Base-by-base conservation (phyloP, 2,888 invertebrate genomes). In the Nomada flava region DNA sequence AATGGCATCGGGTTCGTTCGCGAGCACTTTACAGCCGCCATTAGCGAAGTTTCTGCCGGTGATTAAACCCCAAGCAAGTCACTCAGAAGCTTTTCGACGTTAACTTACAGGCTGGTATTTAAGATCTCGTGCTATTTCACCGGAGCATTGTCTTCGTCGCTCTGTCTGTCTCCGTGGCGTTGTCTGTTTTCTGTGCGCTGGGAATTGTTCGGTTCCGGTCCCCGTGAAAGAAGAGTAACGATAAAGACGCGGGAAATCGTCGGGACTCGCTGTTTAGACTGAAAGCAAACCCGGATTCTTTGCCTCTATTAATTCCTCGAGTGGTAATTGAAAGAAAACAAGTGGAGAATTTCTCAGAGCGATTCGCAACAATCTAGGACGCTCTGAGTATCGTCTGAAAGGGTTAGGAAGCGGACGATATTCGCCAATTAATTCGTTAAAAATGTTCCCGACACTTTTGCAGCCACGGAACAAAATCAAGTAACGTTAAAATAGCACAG, bases 11-110 rank as follows among this genome's bases (percentile, higher is more conserved):
- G 89, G 88, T 88, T 90, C 89, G 87, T 90, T 90, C 88, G 86
- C 89, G 89, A 90, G 90, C 89, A 91, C 91, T 90, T 90, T 89
- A 85, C 89, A 89, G 90, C 89, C 86, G 82, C 89, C 88, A 91
- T 91, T 91, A 91, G 88, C 89, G 81, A 91, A 91, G 89, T 91
- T 91, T 88, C 86, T 80, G 85, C 86, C 85, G 86, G 87, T 90
- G 91, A 91, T 91, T 91, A 91, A 91, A 90, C 92, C 90, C 86
- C 86, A 86, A 90, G 89, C 90, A 88, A 91, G 91, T 90, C 90
- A 90, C 90, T 90, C 90, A 88, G 89, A 80, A 86, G 88, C 91
- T 89, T 89, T 89, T 89, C 86, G 87, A 85, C 87, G 86, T 88
- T 88, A 88, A 88, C 88, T 88, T 84, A 79, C 81, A 83, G 81